A percentile compares a stretch with the other conserved stretches of the same genome.
These are phyloP conservation scores for Dendroctonus valens DNA, from an alignment of 1,140 invertebrate species.

Conservation along the genomic window DNA sequence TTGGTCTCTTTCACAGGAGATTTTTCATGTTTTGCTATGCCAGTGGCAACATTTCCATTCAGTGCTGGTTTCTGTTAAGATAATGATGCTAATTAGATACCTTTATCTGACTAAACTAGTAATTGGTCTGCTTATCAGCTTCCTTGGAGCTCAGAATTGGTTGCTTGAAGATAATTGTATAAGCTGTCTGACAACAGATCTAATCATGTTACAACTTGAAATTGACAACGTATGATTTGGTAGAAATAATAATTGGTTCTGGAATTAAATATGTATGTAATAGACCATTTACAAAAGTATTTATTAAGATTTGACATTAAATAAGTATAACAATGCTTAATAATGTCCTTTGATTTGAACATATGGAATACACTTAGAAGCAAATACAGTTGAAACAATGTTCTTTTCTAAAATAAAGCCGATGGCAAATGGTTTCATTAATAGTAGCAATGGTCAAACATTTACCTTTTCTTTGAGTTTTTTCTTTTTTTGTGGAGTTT, in stretches of 20 bases:
- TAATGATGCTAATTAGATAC: neutral
- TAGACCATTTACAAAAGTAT: neutral
- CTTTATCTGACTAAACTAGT: neutral
- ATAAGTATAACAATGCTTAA: neutral
- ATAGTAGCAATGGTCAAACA: neutral
- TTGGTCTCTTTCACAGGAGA: conserved; percentile 56
- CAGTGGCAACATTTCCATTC: conserved; percentile 52
- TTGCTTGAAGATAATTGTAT: neutral
- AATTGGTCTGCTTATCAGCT: no score
- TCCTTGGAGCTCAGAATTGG: neutral
- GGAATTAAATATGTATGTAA: neutral
- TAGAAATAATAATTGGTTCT: neutral
- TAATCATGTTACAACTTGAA: neutral
- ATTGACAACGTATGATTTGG: neutral
- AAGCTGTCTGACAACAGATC: neutral
- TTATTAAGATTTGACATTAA: neutral
- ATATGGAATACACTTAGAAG: conserved; percentile 3
- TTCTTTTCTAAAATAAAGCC: neutral
- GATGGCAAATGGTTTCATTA: neutral
- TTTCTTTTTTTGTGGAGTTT: conserved; percentile 64
- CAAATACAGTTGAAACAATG: neutral
- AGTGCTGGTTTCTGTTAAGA: conserved; percentile 50
- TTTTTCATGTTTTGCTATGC: conserved; percentile 47
- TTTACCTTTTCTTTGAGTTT: conserved; percentile 70
- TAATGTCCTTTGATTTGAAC: neutral